These are phyloP conservation scores for Mythimna impura DNA, from an alignment of 2,888 invertebrate species.

Conservation along the genomic window DNA sequence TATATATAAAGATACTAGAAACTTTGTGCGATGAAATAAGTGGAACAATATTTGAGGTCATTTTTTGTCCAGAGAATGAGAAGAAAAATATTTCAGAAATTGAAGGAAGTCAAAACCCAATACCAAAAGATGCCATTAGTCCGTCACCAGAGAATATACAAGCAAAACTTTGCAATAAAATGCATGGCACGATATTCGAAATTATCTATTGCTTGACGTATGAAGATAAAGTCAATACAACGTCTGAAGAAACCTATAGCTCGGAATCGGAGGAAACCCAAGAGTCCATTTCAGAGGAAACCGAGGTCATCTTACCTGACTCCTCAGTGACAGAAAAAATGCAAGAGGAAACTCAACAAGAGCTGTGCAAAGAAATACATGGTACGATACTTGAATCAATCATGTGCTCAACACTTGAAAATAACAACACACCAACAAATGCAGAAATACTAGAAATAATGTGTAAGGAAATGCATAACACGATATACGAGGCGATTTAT, in stretches of 20 bases:
- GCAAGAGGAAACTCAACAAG: background rate
- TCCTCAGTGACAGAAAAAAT: background rate
- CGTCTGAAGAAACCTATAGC: background rate
- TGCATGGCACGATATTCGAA: background rate
- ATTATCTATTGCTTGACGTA: slow-evolving; percentile 4
- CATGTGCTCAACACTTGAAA: slow-evolving; percentile 4
- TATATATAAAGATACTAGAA: slow-evolving; percentile 2
- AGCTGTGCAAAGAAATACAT: slow-evolving; percentile 8
- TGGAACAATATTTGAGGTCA: slow-evolving; percentile 4
- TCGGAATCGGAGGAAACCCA: too few species aligned
- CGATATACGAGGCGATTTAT: slow-evolving; percentile 24
- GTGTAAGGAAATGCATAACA: slow-evolving; percentile 11
- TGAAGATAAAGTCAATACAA: background rate
- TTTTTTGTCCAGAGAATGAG: background rate
- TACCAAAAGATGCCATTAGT: background rate
- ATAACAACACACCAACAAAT: background rate
- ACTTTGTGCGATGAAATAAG: slow-evolving; percentile 3
- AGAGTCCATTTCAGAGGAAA: too few species aligned
- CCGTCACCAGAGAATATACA: background rate
- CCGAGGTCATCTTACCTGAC: too few species aligned
- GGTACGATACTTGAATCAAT: slow-evolving; percentile 7
- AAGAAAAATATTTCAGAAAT: too few species aligned
- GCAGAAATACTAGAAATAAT: background rate
- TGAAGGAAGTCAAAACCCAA: too few species aligned
- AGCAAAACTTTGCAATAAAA: background rate